Evolutionary conservation across 2,797 vertebrate species (phyloP).

Genomic region (Sphenodon punctatus): DNA sequence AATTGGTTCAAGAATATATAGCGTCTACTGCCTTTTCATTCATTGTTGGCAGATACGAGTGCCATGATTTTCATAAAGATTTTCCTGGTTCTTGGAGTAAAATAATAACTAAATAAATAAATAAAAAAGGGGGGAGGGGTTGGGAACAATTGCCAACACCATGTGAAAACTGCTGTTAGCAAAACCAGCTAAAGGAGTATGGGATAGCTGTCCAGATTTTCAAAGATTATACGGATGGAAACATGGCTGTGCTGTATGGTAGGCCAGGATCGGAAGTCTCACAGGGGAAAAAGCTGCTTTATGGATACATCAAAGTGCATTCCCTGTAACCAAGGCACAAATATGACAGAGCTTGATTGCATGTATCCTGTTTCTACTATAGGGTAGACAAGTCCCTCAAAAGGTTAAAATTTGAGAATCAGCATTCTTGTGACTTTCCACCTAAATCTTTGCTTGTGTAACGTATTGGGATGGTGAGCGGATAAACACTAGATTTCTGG

Average conservation of each 20-base stretch:
- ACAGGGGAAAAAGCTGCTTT: background rate
- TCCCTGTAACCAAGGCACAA: too few species aligned
- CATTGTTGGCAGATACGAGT: too few species aligned
- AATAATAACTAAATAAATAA: too few species aligned
- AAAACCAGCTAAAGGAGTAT: background rate
- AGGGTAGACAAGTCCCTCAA: background rate
- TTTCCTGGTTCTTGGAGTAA: too few species aligned
- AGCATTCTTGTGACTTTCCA: fast-evolving
- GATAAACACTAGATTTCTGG: background rate
- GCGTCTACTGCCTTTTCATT: too few species aligned
- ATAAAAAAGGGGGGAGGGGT: background rate
- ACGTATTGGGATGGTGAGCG: too few species aligned
- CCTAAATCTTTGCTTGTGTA: background rate
- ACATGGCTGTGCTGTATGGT: background rate
- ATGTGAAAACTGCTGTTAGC: background rate
- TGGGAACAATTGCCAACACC: background rate
- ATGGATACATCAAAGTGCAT: background rate
- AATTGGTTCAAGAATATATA: too few species aligned
- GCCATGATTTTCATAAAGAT: too few species aligned
- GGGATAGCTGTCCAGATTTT: background rate
- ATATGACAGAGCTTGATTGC: background rate
- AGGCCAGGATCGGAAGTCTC: too few species aligned
- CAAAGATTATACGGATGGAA: background rate
- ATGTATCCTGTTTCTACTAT: background rate
- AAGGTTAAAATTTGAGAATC: background rate